phyloP scores from a whole-genome alignment of 2,888 invertebrate genomes.

The Apodemia mormo region DNA sequence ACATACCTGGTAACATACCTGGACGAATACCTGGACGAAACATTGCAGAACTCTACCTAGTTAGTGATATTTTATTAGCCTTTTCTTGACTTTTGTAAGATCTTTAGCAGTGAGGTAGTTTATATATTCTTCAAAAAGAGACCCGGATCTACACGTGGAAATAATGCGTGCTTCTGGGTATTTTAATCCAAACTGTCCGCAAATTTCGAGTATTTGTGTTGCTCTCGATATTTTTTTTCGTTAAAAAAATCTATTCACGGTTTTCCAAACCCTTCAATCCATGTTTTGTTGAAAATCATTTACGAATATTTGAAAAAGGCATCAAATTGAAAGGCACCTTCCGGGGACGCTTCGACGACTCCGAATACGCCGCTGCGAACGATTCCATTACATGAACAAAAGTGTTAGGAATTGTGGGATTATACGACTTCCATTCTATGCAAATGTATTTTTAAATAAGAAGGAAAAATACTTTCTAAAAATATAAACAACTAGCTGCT shows the following conservation, averaged over 20 bases:
- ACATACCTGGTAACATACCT: too few relatives aligned
- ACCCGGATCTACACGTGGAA: too few relatives aligned
- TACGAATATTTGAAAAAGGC: constrained; percentile 5
- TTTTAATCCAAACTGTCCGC: neutral
- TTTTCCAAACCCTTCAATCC: neutral
- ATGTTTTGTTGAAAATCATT: constrained; percentile 1
- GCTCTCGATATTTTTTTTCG: neutral
- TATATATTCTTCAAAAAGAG: too few relatives aligned
- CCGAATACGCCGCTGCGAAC: neutral
- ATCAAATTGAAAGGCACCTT: neutral
- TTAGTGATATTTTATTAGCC: too few relatives aligned
- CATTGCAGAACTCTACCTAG: too few relatives aligned
- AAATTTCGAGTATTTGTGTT: neutral
- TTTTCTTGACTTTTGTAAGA: too few relatives aligned
- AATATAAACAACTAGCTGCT: too few relatives aligned
- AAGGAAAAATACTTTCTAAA: too few relatives aligned
- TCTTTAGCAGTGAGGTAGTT: too few relatives aligned
- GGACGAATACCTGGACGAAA: too few relatives aligned
- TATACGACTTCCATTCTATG: too few relatives aligned
- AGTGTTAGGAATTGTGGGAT: neutral
- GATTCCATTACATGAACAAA: neutral
- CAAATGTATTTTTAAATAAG: too few relatives aligned
- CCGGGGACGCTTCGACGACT: neutral
- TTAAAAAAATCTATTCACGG: neutral
- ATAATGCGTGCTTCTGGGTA: neutral